Evolutionary conservation across 2,113 vertebrate genomes (phyloP).

Genomic region (Marcusenius ussheri): DNA sequence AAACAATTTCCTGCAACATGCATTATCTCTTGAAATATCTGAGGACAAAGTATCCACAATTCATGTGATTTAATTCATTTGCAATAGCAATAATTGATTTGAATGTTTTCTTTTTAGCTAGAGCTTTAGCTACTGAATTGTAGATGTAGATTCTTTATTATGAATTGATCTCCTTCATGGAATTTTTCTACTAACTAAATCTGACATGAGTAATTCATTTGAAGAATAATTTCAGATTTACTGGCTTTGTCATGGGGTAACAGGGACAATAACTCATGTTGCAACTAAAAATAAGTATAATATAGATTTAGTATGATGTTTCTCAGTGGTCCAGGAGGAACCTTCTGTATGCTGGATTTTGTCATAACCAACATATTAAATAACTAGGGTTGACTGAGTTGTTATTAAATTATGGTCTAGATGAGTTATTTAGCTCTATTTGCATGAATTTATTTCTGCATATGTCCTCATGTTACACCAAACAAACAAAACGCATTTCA

Average conservation of each 20-base stretch:
- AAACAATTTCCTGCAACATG: neutral
- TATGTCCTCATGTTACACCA: neutral
- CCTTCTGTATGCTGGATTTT: neutral
- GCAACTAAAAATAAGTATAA: neutral
- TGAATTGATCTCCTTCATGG: neutral
- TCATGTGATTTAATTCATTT: neutral
- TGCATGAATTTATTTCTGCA: neutral
- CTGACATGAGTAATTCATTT: neutral
- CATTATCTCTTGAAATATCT: neutral
- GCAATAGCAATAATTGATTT: neutral
- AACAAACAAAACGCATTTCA: neutral
- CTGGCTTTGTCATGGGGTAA: neutral
- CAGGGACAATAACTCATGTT: neutral
- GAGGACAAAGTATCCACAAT: neutral
- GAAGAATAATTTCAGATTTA: neutral
- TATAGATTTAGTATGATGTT: neutral
- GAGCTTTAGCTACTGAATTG: neutral
- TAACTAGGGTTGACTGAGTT: neutral
- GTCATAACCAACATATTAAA: neutral
- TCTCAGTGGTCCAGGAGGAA: neutral
- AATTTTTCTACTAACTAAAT: neutral
- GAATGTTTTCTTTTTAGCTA: neutral
- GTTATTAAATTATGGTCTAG: neutral
- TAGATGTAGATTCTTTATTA: too few species aligned
- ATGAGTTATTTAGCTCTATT: neutral